phyloP scores from a whole-genome alignment of 1,140 invertebrate genomes.

The Trachymyrmex septentrionalis region DNA sequence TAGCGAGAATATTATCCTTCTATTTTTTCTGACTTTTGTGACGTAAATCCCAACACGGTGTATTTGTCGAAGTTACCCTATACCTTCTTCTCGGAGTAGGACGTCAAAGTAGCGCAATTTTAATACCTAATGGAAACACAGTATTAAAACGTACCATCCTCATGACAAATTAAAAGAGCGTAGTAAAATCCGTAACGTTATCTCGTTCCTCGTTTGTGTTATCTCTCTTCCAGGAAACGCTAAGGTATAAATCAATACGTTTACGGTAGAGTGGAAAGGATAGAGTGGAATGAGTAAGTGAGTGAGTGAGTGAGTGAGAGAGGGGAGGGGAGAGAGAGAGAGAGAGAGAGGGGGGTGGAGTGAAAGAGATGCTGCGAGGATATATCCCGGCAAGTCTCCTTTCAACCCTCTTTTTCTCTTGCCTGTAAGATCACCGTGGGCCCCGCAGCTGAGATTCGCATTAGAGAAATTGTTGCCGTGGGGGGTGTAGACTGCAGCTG shows the following conservation, averaged over 20 bases:
- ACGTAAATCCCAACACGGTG: no score
- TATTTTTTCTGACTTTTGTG: no score
- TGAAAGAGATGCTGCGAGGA: slow-evolving; percentile 33
- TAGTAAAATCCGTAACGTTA: slow-evolving; percentile 65
- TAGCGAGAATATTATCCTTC: no score
- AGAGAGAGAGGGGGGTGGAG: not conserved
- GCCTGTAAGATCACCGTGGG: slow-evolving; percentile 61
- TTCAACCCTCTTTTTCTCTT: slow-evolving; percentile 39
- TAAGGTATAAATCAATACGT: slow-evolving; percentile 75
- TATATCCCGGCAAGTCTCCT: slow-evolving; percentile 23
- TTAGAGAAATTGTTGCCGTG: slow-evolving; percentile 76
- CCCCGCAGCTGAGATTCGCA: slow-evolving; percentile 73
- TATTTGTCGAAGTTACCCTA: not conserved
- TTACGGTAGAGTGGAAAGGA: slow-evolving; percentile 18
- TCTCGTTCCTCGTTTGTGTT: slow-evolving; percentile 60
- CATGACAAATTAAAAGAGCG: slow-evolving; percentile 57
- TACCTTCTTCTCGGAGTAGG: not conserved
- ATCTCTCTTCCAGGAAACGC: slow-evolving; percentile 63
- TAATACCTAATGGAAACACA: not conserved
- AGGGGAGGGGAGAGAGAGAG: no score
- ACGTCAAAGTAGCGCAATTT: slow-evolving; percentile 25
- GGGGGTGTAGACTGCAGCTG: slow-evolving; percentile 46
- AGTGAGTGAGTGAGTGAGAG: not conserved
- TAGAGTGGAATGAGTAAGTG: not conserved
- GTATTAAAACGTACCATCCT: slow-evolving; percentile 39